Evolutionary conservation across 2,888 invertebrate genomes (phyloP).

Genomic region (Notodonta ziczac): DNA sequence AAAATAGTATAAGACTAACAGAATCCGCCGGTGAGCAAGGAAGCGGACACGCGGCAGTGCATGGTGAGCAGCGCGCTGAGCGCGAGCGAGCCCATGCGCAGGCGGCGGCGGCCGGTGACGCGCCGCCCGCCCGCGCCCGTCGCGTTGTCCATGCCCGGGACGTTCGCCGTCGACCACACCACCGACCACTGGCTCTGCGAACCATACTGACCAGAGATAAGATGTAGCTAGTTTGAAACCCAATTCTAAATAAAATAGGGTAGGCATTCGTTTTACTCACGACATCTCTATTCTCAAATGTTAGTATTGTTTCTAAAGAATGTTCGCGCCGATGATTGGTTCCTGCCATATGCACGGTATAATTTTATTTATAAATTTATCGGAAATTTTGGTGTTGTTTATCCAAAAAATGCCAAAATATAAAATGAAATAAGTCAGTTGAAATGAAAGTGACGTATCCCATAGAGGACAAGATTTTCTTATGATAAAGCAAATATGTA

Average conservation of each 20-base stretch:
- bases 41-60: slow-evolving; percentile 67
- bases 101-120: slow-evolving; percentile 54
- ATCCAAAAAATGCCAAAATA: neutral
- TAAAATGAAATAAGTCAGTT: neutral
- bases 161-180: slow-evolving; percentile 68
- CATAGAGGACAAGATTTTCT: neutral
- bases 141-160: slow-evolving; percentile 66
- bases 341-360: slow-evolving; percentile 28
- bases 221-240: neutral
- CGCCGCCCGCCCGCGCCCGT: slow-evolving; percentile 40
- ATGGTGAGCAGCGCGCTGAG: slow-evolving; percentile 64
- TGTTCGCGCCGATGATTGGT: slow-evolving; percentile 20
- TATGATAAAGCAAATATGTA: no score
- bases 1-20: slow-evolving; percentile 48
- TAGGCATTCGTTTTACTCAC: slow-evolving; percentile 41
- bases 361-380: slow-evolving; percentile 16
- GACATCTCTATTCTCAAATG: slow-evolving; percentile 61
- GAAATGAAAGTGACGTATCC: neutral
- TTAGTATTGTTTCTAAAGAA: slow-evolving; percentile 70
- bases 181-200: slow-evolving; percentile 66
- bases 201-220: neutral
- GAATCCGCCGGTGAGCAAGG: slow-evolving; percentile 65
- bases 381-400: neutral
- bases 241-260: neutral
- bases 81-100: slow-evolving; percentile 63